phyloP scores from a whole-genome alignment of 2,888 invertebrate species.

The Penaeus monodon region DNA sequence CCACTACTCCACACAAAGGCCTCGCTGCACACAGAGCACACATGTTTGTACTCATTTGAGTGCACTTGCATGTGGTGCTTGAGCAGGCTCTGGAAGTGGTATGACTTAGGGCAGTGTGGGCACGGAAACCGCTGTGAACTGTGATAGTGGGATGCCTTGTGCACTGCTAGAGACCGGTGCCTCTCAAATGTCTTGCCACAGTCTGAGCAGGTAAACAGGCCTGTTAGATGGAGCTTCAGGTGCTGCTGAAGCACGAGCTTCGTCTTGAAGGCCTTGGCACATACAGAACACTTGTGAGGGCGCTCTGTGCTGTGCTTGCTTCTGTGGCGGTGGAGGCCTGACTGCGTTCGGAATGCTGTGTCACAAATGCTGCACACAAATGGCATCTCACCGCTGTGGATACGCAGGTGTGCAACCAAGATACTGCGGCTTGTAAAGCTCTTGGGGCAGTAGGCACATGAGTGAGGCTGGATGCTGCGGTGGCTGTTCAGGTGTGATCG shows the following conservation, averaged over 20 bases:
- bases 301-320: constrained; percentile 39
- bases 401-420: constrained; percentile 51
- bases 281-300: constrained; percentile 49
- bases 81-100: constrained; percentile 46
- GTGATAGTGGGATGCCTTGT: constrained; percentile 49
- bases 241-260: constrained; percentile 55
- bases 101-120: constrained; percentile 49
- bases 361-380: constrained; percentile 45
- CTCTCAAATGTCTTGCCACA: constrained; percentile 53
- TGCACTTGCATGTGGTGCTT: constrained; percentile 60
- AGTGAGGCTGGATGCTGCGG: constrained; percentile 49
- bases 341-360: constrained; percentile 43
- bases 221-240: constrained; percentile 54
- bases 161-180: constrained; percentile 46
- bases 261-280: constrained; percentile 59
- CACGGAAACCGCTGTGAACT: constrained; percentile 40
- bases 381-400: constrained; percentile 60
- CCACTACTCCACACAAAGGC: constrained; percentile 61
- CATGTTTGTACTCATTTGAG: constrained; percentile 36
- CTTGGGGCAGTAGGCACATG: constrained; percentile 47
- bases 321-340: constrained; percentile 39
- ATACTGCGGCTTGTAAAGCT: constrained; percentile 53
- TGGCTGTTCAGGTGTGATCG: constrained; percentile 57
- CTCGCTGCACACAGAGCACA: constrained; percentile 44
- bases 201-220: constrained; percentile 44